phyloP scores from a whole-genome alignment of 2,113 vertebrate species.

The Pollimyrus isidori region DNA sequence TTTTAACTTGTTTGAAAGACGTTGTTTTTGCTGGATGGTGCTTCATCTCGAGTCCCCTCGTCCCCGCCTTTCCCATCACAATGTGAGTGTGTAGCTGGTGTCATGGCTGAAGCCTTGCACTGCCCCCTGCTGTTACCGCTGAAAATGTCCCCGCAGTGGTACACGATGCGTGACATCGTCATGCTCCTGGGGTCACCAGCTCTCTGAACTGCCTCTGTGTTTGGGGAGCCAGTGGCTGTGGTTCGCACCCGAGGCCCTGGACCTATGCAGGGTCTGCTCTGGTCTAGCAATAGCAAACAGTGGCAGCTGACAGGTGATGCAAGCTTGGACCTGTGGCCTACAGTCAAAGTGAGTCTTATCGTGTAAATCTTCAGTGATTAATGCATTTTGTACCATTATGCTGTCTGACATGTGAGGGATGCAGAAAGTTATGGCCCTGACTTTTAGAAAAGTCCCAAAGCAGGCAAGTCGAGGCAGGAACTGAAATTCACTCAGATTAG shows the following conservation, averaged over 20 bases:
- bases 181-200: background rate
- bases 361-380: background rate
- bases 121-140: background rate
- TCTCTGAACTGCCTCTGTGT: background rate
- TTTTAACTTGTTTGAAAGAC: background rate
- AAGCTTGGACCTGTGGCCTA: background rate
- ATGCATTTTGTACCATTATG: constrained; percentile 1
- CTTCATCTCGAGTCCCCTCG: background rate
- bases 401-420: background rate
- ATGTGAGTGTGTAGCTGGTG: constrained; percentile 5
- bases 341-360: background rate
- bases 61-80: background rate
- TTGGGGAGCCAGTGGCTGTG: background rate
- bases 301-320: background rate
- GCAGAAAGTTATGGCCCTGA: background rate
- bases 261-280: background rate
- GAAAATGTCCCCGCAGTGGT: background rate
- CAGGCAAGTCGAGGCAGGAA: background rate
- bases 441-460: background rate
- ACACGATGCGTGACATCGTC: background rate
- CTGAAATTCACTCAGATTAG: background rate
- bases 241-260: background rate
- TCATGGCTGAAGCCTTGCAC: constrained; percentile 1
- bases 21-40: background rate
- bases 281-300: background rate